Evolutionary conservation across 2,797 vertebrate genomes (phyloP).

Genomic region (Nothura maculosa): DNA sequence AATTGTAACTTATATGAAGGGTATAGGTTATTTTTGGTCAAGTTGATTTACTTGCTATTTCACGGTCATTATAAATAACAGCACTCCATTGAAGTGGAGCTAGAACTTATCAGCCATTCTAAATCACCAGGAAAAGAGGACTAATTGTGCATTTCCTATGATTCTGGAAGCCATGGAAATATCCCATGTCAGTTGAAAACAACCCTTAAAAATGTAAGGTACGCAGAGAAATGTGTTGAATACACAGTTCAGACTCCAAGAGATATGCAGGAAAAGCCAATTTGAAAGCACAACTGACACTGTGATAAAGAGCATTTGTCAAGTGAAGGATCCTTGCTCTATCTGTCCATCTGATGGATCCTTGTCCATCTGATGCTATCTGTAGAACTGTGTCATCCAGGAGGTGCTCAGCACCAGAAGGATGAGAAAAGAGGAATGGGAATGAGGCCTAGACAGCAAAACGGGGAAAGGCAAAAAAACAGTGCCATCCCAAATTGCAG

Average conservation of each 20-base stretch:
- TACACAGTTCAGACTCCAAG: rapidly evolving
- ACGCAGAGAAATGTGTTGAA: background rate
- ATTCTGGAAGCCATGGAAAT: background rate
- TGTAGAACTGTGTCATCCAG: background rate
- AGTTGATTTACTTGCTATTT: background rate
- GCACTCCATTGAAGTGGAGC: background rate
- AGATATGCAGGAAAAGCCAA: background rate
- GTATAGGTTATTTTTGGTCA: constrained; percentile 4
- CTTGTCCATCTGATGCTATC: background rate
- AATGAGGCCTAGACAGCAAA: background rate
- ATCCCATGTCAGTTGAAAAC: background rate
- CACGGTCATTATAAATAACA: background rate
- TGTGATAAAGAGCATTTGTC: background rate
- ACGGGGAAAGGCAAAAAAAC: background rate
- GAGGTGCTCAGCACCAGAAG: background rate
- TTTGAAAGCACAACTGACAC: background rate
- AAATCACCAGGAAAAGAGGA: background rate
- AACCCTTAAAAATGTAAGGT: rapidly evolving
- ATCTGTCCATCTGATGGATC: no score
- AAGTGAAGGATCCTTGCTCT: background rate
- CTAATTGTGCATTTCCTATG: background rate
- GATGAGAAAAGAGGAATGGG: background rate
- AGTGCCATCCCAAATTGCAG: background rate
- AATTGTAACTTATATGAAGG: background rate
- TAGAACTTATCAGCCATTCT: background rate